Conservation (phyloP, 2,888 invertebrate genomes). For the Ophion slaviceki region DNA sequence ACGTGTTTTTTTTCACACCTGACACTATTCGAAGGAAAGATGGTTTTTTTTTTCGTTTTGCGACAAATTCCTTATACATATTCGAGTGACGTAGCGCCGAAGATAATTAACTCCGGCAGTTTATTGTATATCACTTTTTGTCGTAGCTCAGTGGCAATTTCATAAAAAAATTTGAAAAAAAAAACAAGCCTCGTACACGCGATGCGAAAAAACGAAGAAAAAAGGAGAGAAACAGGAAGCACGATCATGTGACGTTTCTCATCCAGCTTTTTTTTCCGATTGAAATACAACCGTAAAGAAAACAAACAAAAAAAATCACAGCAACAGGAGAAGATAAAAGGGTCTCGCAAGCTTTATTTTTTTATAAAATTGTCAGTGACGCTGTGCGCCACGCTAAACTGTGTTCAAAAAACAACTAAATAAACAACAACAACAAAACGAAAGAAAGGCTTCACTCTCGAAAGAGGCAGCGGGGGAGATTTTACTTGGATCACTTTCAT, state of each 20-base stretch:
- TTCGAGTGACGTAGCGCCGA: slow-evolving; percentile 48
- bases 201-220: slow-evolving; percentile 11
- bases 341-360: slow-evolving; percentile 67
- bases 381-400: slow-evolving; percentile 82
- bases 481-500: slow-evolving; percentile 74
- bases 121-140: slow-evolving; percentile 78
- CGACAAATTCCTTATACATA: background rate
- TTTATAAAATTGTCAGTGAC: slow-evolving; percentile 79
- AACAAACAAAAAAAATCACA: slow-evolving; percentile 13
- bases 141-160: slow-evolving; percentile 79
- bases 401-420: slow-evolving; percentile 80
- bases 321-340: slow-evolving; percentile 16
- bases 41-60: background rate
- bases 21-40: background rate
- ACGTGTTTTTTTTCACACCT: background rate
- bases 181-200: background rate
- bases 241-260: slow-evolving; percentile 29
- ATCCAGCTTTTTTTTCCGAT: slow-evolving; percentile 29
- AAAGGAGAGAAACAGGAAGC: slow-evolving; percentile 21
- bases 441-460: slow-evolving; percentile 72
- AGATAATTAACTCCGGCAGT: slow-evolving; percentile 76
- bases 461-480: slow-evolving; percentile 71
- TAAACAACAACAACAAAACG: slow-evolving; percentile 23
- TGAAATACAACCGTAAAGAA: slow-evolving; percentile 15
- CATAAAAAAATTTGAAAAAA: slow-evolving; percentile 65